A percentile compares a stretch with the other conserved stretches of the same genome.
Evolutionary conservation across 2,113 vertebrate genomes (phyloP).

Genomic region (Salvator merianae): DNA sequence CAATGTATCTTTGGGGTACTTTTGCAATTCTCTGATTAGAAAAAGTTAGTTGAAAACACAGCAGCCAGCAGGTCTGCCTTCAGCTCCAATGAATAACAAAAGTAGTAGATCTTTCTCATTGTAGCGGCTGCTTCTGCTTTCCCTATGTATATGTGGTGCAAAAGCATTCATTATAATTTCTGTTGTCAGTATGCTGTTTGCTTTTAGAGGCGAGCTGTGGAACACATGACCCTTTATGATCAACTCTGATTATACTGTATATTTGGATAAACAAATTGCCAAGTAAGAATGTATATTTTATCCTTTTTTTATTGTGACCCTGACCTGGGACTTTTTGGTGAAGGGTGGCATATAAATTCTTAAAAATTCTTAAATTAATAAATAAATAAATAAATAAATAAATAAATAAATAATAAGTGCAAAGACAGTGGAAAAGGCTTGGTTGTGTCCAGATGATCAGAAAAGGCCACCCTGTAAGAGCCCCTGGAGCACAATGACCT

Average conservation of each 20-base stretch:
- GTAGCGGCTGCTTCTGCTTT: constrained; percentile 23
- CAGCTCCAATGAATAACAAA: constrained; percentile 23
- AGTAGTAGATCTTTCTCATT: background rate
- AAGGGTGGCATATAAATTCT: too few relatives aligned
- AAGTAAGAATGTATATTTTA: too few relatives aligned
- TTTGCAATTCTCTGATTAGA: constrained; percentile 52
- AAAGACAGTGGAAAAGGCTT: background rate
- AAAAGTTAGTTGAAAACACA: constrained; percentile 43
- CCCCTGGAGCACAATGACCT: too few relatives aligned
- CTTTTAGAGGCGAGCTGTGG: constrained; percentile 2
- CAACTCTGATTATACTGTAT: background rate
- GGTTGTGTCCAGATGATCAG: too few relatives aligned
- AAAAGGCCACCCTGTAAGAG: too few relatives aligned
- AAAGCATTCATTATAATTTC: constrained; percentile 33
- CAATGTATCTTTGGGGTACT: constrained; percentile 50
- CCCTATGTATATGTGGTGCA: constrained; percentile 16
- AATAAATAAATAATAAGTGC: background rate
- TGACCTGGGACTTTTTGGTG: too few relatives aligned
- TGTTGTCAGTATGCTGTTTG: background rate
- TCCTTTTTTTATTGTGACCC: too few relatives aligned
- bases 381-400: too few relatives aligned
- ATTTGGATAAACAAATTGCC: background rate
- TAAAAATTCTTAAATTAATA: too few relatives aligned
- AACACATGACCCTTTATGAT: background rate
- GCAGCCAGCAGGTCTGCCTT: constrained; percentile 41